These are phyloP conservation scores for Falco rusticolus DNA, from an alignment of 2,797 vertebrate genomes.

Conservation along the genomic window DNA sequence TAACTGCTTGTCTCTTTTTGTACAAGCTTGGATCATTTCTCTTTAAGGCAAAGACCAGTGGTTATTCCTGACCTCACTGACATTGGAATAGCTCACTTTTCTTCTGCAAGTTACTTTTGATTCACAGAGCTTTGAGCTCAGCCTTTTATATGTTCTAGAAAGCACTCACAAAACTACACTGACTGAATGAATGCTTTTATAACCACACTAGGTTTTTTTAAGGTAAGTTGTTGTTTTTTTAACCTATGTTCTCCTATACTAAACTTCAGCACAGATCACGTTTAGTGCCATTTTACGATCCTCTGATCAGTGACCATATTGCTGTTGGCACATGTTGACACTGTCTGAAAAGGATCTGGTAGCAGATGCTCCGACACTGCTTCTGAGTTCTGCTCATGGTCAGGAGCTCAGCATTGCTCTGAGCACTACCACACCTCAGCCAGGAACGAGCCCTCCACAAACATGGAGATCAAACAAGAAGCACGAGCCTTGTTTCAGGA, in stretches of 20 bases:
- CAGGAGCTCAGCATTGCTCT: background rate
- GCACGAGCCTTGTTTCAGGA: background rate
- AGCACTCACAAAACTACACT: background rate
- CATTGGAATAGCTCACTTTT: background rate
- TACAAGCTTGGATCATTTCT: background rate
- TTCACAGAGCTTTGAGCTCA: background rate
- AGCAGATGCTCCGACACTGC: background rate
- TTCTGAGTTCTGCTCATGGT: background rate
- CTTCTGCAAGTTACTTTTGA: constrained; percentile 2
- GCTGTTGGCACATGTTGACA: background rate
- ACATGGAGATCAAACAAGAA: background rate
- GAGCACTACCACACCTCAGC: background rate
- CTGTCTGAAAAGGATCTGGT: background rate
- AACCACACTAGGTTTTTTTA: background rate
- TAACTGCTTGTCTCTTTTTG: background rate
- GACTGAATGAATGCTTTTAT: background rate
- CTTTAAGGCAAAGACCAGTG: background rate
- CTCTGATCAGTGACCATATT: background rate
- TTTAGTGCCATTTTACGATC: background rate
- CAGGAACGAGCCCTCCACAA: background rate
- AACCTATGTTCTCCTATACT: background rate
- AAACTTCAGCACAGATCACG: background rate
- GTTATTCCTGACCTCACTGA: background rate
- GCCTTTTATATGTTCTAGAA: background rate
- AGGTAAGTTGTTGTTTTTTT: background rate